Evolutionary conservation across 2,113 vertebrate genomes (phyloP), one percentile per base, ranked within the genome.

Genomic region (Hyperoodon ampullatus): DNA sequence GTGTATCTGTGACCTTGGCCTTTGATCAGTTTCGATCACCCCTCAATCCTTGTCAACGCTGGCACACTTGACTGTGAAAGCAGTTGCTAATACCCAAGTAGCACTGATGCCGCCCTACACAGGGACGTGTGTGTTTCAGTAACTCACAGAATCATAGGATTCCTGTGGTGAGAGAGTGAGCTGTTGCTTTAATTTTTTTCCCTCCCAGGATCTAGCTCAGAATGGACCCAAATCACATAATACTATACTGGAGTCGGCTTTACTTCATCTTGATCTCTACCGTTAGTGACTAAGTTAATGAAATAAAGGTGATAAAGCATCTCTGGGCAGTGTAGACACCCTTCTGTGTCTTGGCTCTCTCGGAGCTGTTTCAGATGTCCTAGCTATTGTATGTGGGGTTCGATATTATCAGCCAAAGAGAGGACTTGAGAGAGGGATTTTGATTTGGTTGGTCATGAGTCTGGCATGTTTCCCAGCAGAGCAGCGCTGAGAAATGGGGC

Each of bases 401-500:
- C 72, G 61, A 58, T 33, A 7, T 72, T 93, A 96, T 28, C 77
- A 93, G 71, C 1, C 15, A 53, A 68, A 95, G 94, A 97, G 23
- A 23, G 23, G 26, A 84, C 95, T 95, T 87, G 93, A 92, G 72
- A 92, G 93, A 81, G 90, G 53, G 30, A 50, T 92, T 61, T 80
- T 97, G 94, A 53, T 93, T 11, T 23, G 44, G 72, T 82, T 75
- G 82, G 71, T 50, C 23, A 0, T 96, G 50, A 55, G 94, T 94
- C 95, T 98, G 94, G 96, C 97, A 0, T 0, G 24, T 82, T 92
- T 93, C 93, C 93, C 90, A 10, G 63, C 81, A 93, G 94, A 95
- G 88, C 97, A 86, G 21, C 83, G 97, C 96, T 96, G 95, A 81
- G 97, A 97, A 96, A 92, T 14, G 91, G 89, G 93, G 93, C 44